Base-by-base conservation (phyloP, 2,113 vertebrate genomes). In the Ailurus styani region DNA sequence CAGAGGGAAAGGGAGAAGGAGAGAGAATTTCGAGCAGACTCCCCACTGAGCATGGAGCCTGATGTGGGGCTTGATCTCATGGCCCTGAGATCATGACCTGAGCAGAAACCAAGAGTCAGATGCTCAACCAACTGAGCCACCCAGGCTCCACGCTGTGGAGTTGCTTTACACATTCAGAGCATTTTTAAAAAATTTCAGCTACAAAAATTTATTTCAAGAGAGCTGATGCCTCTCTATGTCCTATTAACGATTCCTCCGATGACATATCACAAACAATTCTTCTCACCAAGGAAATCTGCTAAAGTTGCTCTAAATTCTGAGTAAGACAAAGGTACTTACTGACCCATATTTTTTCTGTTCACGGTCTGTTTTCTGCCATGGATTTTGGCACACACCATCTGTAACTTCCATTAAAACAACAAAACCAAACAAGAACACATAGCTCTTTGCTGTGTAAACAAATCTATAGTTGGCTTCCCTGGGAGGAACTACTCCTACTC, bases 401-500 rank as follows among this genome's bases (percentile, higher is more conserved):
- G 4, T 85, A 94, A 92, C 93, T 96, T 96, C 92, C 84, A 95
- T 57, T 95, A 73, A 90, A 87, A 95, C 66, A 95, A 87, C 57
- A 96, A 72, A 97, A 97, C n/a, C 90, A 82, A 95, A 82, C 89
- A 21, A 95, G 81, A 91, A 87, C 83, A 96, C 18, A 88, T 1
- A 68, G 86, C 78, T 87, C 60, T 96, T 93, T 23, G 5, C 83
- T 87, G 20, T 72, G 88, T 27, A 55, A 79, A 96, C 85, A 88
- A 82, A 66, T 23, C 62, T 85, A 40, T 0, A 85, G 25, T 93
- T 96, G 62, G 84, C 34, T 54, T 93, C 94, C 94, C 40, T 96
- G 92, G 68, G 93, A 95, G 84, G 92, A 95, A 85, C 62, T 87
- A 96, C 97, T 96, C 83, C 90, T 54, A 94, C 79, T 92, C 79